phyloP scores from a whole-genome alignment of 37 sponge, comb jelly and placozoan species.

The Halisarca cf. caerulea region DNA sequence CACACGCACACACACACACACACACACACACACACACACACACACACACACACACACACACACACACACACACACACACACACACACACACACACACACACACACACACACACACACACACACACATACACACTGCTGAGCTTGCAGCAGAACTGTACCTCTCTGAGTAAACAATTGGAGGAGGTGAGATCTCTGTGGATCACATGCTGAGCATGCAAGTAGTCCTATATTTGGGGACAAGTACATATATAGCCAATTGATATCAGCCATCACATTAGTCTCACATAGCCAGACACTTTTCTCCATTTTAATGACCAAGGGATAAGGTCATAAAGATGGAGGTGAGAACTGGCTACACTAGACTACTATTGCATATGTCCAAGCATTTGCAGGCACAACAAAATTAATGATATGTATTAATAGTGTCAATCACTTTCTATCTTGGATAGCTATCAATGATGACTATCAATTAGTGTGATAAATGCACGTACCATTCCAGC shows the following conservation, averaged over 20 bases:
- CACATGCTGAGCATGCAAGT: conserved; percentile 71
- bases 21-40: conserved; percentile 13
- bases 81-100: no score
- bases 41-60: not conserved
- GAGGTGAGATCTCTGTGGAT: conserved; percentile 89
- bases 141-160: conserved; percentile 34
- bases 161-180: conserved; percentile 78
- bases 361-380: not conserved
- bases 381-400: no score
- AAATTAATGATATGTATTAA: no score
- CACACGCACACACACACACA: not conserved
- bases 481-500: conserved; percentile 92
- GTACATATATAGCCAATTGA: no score
- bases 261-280: no score
- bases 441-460: no score
- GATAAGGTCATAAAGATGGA: not conserved
- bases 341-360: not conserved
- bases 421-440: no score
- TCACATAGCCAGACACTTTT: no score
- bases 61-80: no score
- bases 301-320: no score
- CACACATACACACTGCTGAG: not conserved
- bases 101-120: conserved; percentile 5
- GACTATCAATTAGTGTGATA: no score
- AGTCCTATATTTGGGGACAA: no score